phyloP scores from a whole-genome alignment of 2,797 vertebrate species.

The Tolypeutes matacus region DNA sequence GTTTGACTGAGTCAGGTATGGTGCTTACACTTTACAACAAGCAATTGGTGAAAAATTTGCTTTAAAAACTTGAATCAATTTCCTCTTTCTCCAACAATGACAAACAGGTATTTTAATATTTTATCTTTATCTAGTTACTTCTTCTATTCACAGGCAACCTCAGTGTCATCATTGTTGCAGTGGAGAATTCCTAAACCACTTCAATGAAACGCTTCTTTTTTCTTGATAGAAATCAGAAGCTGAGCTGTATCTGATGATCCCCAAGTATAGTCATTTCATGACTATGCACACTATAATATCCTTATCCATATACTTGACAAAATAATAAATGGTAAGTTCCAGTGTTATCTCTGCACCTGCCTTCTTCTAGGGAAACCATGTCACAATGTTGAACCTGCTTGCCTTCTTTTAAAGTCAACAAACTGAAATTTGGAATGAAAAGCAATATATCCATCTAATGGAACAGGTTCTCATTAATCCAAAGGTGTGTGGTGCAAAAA shows the following conservation, averaged over 20 bases:
- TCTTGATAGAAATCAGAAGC: constrained; percentile 46
- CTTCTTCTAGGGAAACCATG: not conserved
- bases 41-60: not conserved
- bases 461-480: constrained; percentile 20
- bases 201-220: not conserved
- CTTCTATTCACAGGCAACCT: constrained; percentile 8
- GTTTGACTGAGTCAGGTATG: not conserved
- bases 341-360: not conserved
- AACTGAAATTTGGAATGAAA: constrained; percentile 36
- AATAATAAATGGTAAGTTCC: constrained; percentile 9
- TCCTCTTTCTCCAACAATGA: not conserved
- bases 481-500: not conserved
- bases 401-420: not conserved
- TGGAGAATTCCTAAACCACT: not conserved
- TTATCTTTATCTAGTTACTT: constrained; percentile 5
- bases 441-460: not conserved
- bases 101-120: constrained; percentile 13
- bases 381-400: not conserved
- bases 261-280: not conserved
- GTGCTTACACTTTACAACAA: not conserved
- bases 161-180: not conserved
- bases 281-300: not conserved
- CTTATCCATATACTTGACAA: constrained; percentile 24
- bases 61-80: not conserved
- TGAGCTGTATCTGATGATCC: not conserved